These are phyloP conservation scores for Cephus cinctus DNA, from an alignment of 1,140 invertebrate species.

Conservation along the genomic window DNA sequence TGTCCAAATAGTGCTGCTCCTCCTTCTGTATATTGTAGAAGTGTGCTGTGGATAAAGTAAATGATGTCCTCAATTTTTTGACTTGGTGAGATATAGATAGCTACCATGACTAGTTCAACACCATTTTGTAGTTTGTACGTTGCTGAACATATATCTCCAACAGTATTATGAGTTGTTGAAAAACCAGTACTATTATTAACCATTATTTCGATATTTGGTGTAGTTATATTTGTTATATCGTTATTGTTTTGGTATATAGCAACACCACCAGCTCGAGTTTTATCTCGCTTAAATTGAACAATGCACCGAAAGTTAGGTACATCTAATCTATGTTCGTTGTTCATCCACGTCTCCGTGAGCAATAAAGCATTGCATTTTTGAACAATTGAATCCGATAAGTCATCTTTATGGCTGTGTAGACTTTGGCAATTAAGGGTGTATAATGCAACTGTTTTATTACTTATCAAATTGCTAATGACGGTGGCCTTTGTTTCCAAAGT, in stretches of 20 bases:
- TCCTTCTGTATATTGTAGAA: no score
- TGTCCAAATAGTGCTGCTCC: no score
- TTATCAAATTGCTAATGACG: slow-evolving; percentile 7
- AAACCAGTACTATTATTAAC: slow-evolving; percentile 1
- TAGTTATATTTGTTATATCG: slow-evolving; percentile 10
- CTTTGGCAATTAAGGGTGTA: slow-evolving; percentile 20
- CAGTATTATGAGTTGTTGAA: background rate
- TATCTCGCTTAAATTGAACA: slow-evolving; percentile 13
- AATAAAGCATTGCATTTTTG: slow-evolving; percentile 14
- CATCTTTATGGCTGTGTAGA: slow-evolving; percentile 11
- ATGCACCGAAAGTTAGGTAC: slow-evolving; percentile 20
- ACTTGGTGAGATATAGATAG: slow-evolving; percentile 13
- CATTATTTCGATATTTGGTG: slow-evolving; percentile 9
- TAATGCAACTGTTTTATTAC: slow-evolving; percentile 5
- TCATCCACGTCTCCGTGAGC: slow-evolving; percentile 19
- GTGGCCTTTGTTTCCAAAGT: slow-evolving; percentile 5
- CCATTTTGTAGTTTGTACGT: slow-evolving; percentile 5
- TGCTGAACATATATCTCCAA: slow-evolving; percentile 10
- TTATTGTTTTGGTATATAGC: slow-evolving; percentile 14
- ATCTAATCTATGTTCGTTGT: slow-evolving; percentile 13
- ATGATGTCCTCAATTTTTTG: slow-evolving; percentile 3
- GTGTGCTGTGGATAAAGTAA: no score
- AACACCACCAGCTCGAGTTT: slow-evolving; percentile 18
- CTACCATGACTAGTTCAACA: slow-evolving; percentile 2
- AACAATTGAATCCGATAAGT: slow-evolving; percentile 14